Evolutionary conservation across 30 jellyfish, hydroid and myxozoan species (phyloP), one percentile per base, ranked within the genome.

Genomic region (Pelagia noctiluca): DNA sequence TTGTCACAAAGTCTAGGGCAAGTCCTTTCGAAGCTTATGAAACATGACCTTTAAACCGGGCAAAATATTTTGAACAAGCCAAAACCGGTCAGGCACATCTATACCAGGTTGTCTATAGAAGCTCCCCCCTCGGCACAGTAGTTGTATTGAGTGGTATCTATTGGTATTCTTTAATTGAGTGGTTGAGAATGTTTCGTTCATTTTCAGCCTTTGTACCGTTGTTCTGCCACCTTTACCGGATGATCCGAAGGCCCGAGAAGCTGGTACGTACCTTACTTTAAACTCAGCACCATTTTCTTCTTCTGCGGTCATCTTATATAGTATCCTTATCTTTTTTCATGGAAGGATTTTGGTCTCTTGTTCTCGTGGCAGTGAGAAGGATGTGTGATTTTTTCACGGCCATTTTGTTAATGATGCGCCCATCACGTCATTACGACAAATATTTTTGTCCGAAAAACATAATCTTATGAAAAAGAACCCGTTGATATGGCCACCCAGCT

Each of bases 161-260:
- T 42, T 42, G 8, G 57, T 71, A 3, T 71, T 16, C 4, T 19
- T 19, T 31, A 26, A 25, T 75, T n/a, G n/a, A n/a, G n/a, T n/a
- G n/a, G n/a, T n/a, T n/a, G n/a, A n/a, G n/a, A n/a, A 7, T 49
- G 19, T 60, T 11, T 48, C 65, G 13, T 60, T 75, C 22, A 50
- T 2, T 86, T 63, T 10, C 53, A 94, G 99, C 49, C 85, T 94
- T 23, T 94, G 99, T 75, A 94, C 99, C 7, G 96, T 94, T 24
- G 89, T 94, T 7, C 92, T 95, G 5, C 99, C 99, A 8, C 99
- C 99, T 13, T 49, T 97, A 62, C 90, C 97, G 8, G 99, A 94
- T 31, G 99, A 94, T 50, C 91, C 75, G 32, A 94, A 94, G 79
- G 82, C 93, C 50, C 70, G 83, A 63, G 99, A 94, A 61, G 29